A percentile compares a stretch with the other conserved stretches of the same genome.
phyloP scores from a whole-genome alignment of 2,888 invertebrate species.

The Luffia ferchaultella region DNA sequence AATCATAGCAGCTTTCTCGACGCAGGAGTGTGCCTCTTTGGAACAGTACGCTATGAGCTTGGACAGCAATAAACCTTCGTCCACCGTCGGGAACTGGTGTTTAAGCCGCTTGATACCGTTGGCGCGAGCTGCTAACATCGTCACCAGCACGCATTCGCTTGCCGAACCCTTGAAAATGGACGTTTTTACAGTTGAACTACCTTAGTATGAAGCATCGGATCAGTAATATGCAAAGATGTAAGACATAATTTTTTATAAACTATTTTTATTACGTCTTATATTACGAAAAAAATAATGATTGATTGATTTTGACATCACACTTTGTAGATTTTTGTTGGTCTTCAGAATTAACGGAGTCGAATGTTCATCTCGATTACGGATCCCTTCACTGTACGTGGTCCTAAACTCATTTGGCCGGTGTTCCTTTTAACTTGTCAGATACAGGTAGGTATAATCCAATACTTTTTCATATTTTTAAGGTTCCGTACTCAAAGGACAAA shows the following conservation, averaged over 20 bases:
- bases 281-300: neutral
- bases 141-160: conserved; percentile 93
- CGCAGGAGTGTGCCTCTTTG: conserved; percentile 90
- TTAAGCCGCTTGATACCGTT: conserved; percentile 87
- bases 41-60: conserved; percentile 95
- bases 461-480: too few species aligned
- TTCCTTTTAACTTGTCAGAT: too few species aligned
- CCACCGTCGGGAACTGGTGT: conserved; percentile 83
- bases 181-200: conserved; percentile 10
- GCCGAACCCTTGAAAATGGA: conserved; percentile 99
- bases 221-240: too few species aligned
- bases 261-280: neutral
- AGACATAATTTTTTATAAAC: neutral
- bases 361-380: too few species aligned
- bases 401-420: too few species aligned
- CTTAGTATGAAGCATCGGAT: too few species aligned
- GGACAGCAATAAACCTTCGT: conserved; percentile 89
- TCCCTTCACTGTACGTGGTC: too few species aligned
- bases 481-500: too few species aligned
- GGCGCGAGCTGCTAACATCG: conserved; percentile 91
- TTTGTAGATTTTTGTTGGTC: too few species aligned
- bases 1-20: conserved; percentile 95
- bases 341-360: too few species aligned
- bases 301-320: too few species aligned
- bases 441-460: too few species aligned